Evolutionary conservation across 2,797 vertebrate genomes (phyloP).

Genomic region (Knipowitschia caucasica): DNA sequence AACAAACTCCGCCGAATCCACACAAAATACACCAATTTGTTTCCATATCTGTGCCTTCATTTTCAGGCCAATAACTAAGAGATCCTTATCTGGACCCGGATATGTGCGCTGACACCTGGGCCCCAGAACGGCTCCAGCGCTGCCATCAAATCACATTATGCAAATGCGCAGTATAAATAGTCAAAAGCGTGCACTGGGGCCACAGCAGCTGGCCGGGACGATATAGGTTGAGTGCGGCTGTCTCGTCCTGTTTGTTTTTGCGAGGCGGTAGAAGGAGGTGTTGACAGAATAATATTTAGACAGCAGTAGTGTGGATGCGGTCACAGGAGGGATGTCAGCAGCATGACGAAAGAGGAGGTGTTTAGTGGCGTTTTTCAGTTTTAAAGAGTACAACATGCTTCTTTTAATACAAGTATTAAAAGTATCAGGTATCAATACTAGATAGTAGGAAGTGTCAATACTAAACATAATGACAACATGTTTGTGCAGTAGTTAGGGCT

Average conservation of each 20-base stretch:
- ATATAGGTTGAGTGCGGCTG: slow-evolving; percentile 11
- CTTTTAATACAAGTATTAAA: too few species aligned
- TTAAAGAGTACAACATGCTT: too few species aligned
- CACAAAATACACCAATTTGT: slow-evolving; percentile 1
- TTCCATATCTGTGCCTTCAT: slow-evolving; percentile 4
- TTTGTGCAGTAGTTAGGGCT: too few species aligned
- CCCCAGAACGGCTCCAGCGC: slow-evolving; percentile 7
- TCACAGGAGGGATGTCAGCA: not conserved
- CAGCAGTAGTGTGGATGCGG: slow-evolving; percentile 1
- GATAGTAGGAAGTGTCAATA: too few species aligned
- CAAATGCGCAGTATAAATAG: slow-evolving; percentile 13
- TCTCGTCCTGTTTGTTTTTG: slow-evolving; percentile 9
- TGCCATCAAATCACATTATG: slow-evolving; percentile 14
- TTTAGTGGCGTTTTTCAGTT: too few species aligned
- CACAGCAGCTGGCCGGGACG: slow-evolving; percentile 7
- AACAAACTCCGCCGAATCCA: not conserved
- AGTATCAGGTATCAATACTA: too few species aligned
- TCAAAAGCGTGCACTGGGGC: slow-evolving; percentile 6
- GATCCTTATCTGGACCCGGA: slow-evolving; percentile 4
- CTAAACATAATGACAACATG: too few species aligned
- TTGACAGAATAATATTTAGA: slow-evolving; percentile 9
- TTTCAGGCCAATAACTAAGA: slow-evolving; percentile 8
- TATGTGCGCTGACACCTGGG: slow-evolving; percentile 9
- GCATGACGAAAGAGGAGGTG: too few species aligned
- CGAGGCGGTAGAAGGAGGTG: not conserved